Base-by-base conservation (phyloP, 1,140 invertebrate species). In the Rhagoletis pomonella region DNA sequence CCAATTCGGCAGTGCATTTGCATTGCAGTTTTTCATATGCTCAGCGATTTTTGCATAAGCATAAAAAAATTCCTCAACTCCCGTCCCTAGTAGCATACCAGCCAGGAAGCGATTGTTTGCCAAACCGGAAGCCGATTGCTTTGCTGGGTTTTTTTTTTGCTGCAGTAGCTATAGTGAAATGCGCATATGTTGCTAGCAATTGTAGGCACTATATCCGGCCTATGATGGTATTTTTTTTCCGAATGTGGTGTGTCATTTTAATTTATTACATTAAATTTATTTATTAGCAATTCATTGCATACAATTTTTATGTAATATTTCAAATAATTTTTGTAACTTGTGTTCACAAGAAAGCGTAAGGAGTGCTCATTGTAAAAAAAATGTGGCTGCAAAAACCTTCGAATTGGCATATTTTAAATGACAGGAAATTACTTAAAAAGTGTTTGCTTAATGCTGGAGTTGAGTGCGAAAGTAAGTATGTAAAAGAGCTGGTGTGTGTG, bases 41-140 rank as follows among this genome's bases (percentile, higher is more conserved):
- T 81, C n/a, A n/a, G n/a, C 47, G 42, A 81, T 55, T 81, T 81
- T 81, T 81, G 73, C 73, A 81, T 81, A 81, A 81, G 73, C 73
- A 81, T 81, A 81, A 58, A 81, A 81, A 81, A 81, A 29, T 50
- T 81, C 44, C 42, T 17, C 9, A 50, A 14, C 60, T n/a, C 47
- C 29, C 29, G 29, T 29, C 29, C 0, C 29, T 29, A 29, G 29
- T 29, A 29, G 29, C 29, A 29, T 29, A 29, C 29, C 9, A 29
- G 47, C 3, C 73, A 81, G 73, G 47, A 81, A 81, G 50, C 73
- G 73, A 55, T 81, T 81, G 73, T 81, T 81, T 81, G 73, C 73
- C 73, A 81, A 81, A 81, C 47, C 73, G 73, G 73, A 81, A 55
- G 47, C 5, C 47, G 73, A 81, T 81, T 81, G 47, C 73, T 81